Conservation (phyloP, 2,797 vertebrate species). For the Pipistrellus pygmaeus region DNA sequence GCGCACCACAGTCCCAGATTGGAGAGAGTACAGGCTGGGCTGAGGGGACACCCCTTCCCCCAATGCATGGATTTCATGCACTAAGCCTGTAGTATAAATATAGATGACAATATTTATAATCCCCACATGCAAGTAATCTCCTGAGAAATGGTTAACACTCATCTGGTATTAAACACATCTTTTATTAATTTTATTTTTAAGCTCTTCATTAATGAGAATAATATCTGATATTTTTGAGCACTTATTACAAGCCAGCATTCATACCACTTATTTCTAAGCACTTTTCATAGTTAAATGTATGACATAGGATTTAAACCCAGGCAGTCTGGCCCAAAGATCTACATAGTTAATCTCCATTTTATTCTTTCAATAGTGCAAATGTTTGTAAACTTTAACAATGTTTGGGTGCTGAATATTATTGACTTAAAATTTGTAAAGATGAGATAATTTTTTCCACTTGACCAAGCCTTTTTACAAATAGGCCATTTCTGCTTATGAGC, state of each 20-base stretch:
- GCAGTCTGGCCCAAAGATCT: neutral
- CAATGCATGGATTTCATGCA: too few relatives aligned
- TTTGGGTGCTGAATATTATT: neutral
- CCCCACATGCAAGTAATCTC: neutral
- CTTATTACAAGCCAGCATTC: neutral
- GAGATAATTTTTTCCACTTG: constrained; percentile 3
- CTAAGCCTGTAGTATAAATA: neutral
- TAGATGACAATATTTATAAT: neutral
- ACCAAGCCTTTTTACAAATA: neutral
- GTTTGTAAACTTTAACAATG: constrained; percentile 7
- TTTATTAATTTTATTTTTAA: constrained; percentile 47
- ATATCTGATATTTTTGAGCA: neutral
- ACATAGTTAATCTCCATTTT: neutral
- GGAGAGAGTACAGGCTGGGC: too few relatives aligned
- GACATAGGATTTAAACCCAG: neutral
- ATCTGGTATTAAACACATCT: neutral
- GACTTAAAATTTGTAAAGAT: constrained; percentile 29
- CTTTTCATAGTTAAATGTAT: neutral
- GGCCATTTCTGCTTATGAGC: neutral
- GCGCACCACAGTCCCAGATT: fast-evolving
- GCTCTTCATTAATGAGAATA: neutral
- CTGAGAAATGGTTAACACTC: constrained; percentile 18
- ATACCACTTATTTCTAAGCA: neutral
- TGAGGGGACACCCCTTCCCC: too few relatives aligned
- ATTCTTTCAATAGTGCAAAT: neutral